Evolutionary conservation across 2,113 vertebrate genomes (phyloP).

Genomic region (Pelmatolapia mariae): DNA sequence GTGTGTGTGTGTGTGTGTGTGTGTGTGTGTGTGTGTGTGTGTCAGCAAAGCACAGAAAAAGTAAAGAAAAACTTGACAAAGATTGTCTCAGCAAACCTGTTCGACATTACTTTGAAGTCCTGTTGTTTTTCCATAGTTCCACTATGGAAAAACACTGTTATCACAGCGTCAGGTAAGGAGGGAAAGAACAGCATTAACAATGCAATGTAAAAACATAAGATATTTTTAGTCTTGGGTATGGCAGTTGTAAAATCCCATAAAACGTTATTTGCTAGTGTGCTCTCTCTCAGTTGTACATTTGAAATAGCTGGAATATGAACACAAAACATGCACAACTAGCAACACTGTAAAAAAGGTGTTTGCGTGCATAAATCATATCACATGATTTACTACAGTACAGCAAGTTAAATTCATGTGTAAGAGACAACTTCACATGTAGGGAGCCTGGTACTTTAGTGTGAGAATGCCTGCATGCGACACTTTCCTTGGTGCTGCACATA

Average conservation of each 20-base stretch:
- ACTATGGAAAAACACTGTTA: neutral
- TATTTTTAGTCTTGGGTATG: neutral
- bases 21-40: neutral
- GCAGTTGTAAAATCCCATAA: neutral
- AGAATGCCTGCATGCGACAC: neutral
- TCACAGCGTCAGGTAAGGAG: neutral
- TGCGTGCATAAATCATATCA: neutral
- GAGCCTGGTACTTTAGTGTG: neutral
- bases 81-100: conserved; percentile 9
- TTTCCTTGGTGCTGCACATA: neutral
- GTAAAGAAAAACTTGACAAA: conserved; percentile 25
- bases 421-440: neutral
- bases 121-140: neutral
- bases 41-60: conserved; percentile 11
- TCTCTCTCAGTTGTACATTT: neutral
- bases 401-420: neutral
- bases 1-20: neutral
- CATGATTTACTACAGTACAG: neutral
- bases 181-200: neutral
- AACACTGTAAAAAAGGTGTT: neutral
- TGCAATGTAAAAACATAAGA: neutral
- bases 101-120: conserved; percentile 32
- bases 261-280: neutral
- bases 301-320: neutral
- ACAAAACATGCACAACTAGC: neutral